Evolutionary conservation across 2,113 vertebrate species (phyloP), one percentile per base, ranked within the genome.

Genomic region (Elaphurus davidianus): DNA sequence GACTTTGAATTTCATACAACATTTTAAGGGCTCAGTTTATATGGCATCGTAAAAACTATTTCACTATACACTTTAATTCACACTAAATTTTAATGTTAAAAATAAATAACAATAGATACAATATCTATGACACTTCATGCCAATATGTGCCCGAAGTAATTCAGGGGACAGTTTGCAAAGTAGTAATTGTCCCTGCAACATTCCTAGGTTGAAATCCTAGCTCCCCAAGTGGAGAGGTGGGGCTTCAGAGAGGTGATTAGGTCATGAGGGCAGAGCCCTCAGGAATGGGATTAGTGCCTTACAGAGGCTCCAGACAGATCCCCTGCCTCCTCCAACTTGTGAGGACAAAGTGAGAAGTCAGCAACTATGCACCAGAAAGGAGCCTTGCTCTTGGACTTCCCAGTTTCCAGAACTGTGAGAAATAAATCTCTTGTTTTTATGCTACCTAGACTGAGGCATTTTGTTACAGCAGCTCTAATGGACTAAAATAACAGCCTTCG

Each of bases 11-110:
- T 94, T 50, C 87, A 40, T 30, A 93, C 21, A 74, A n/a, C 74
- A 93, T 87, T 76, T 81, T 90, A 96, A 96, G 54, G 33, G 71
- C 19, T 96, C 36, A 27, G 71, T 94, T 97, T 62, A 94, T 2
- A 64, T 16, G 15, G 45, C 85, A 92, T 82, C 30, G 92, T 60
- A 90, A 82, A 96, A 17, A 82, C 54, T 33, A 92, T 78, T 94
- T 93, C 50, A 94, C 8, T 15, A 19, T 40, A 76, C 78, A n/a
- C 16, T 92, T 95, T 82, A 83, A 94, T 57, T 86, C 55, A 30
- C 27, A 79, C 16, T 21, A 81, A 96, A 81, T 82, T 85, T 92
- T 60, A 96, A 86, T 21, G 0, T 92, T 89, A 93, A 93, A 74
- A 81, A 52, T 83, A 96, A 87, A 17, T 27, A 95, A 47, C 7